phyloP scores from a whole-genome alignment of 1,140 invertebrate genomes.

The Lasioglossum baleicum region DNA sequence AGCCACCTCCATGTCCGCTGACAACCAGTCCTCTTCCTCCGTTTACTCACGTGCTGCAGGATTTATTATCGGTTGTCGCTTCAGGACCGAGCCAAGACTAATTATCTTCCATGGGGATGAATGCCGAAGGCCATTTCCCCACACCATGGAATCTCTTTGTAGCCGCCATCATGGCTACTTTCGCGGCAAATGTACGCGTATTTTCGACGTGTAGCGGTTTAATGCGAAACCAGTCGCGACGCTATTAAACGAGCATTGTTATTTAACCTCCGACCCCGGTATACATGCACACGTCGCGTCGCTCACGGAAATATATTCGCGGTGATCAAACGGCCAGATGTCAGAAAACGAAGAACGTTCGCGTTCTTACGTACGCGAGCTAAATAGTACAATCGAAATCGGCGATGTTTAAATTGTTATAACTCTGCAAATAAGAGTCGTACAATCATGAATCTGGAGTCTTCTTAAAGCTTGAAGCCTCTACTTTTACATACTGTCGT shows the following conservation, averaged over 20 bases:
- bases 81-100: constrained; percentile 15
- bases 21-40: constrained; percentile 43
- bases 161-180: not conserved
- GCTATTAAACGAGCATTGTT: constrained; percentile 42
- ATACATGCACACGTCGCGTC: no score
- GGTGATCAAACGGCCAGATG: no score
- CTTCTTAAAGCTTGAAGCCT: no score
- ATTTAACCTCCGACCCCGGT: constrained; percentile 13
- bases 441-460: no score
- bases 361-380: no score
- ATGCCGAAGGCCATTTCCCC: constrained; percentile 10
- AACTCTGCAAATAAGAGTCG: no score
- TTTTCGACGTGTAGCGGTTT: not conserved
- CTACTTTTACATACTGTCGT: no score
- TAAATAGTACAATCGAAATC: no score
- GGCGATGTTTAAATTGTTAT: no score
- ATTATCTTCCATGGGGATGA: constrained; percentile 56
- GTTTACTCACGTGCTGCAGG: constrained; percentile 59
- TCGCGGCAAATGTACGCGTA: not conserved
- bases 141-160: constrained; percentile 43
- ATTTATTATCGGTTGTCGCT: constrained; percentile 55
- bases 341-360: no score
- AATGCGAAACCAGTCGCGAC: constrained; percentile 27
- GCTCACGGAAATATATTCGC: no score
- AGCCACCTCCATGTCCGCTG: constrained; percentile 41